Evolutionary conservation across 2,113 vertebrate genomes (phyloP), one percentile per base, ranked within the genome.

Genomic region (Hippopotamus amphibius): DNA sequence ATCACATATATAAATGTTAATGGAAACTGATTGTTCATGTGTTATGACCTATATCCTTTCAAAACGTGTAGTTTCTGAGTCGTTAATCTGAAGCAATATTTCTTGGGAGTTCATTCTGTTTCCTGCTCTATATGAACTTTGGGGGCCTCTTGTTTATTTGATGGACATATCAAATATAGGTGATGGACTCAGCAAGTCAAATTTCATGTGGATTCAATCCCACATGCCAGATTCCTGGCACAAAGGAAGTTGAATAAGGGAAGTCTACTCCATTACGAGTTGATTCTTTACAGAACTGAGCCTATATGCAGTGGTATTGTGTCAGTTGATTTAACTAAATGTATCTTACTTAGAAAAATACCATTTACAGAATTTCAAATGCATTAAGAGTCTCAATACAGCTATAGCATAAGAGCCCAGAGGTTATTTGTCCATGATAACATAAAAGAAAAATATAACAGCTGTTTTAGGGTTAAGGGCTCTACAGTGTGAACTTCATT

Each of bases 21-120:
- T 96, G 86, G 97, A 98, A 98, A 97, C 55, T 81, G 96, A 72
- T 94, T 98, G 88, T 95, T 98, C 93, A 97, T 88, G 98, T 98
- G 95, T 97, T 97, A 90, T 98, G 95, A 97, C 96, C 96, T 98
- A 95, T 96, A 96, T 97, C 96, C 95, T 98, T 97, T 96, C 95
- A 96, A 98, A 98, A 98, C 95, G 91, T 92, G 95, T 98, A 97
- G 95, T 94, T 95, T 97, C 93, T 97, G 88, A 93, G 93, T 97
- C 88, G 83, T 97, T 98, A 96, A 97, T 97, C 90, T 95, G 90
- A 95, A 97, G 85, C n/a, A 93, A 17, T 59, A 90, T 95, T 95
- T 76, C 30, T 76, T 95, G 24, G 48, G 17, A 63, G 30, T 96
- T 97, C 94, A 90, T 91, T 41, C 95, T 28, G 71, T 80, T 95